Base-by-base conservation (phyloP, 64 coral and sea anemone genomes). In the Pocillopora verrucosa region DNA sequence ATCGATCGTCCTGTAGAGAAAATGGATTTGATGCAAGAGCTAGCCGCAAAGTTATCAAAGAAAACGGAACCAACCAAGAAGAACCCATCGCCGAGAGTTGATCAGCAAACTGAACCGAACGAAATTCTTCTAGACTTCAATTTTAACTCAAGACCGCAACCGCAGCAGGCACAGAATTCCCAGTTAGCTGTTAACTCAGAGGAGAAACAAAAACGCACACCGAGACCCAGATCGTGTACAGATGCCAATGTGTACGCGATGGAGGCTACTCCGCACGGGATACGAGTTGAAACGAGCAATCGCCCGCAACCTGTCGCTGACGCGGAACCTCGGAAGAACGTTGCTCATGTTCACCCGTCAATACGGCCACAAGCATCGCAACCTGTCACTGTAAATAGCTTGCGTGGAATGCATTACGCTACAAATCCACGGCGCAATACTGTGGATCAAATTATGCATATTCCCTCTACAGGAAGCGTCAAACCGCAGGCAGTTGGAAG, bases 321-420 rank as follows among this genome's bases (percentile, higher is more conserved):
- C 19, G 65, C 20, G 22, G 64, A 70, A 85, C 82, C 82, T 0
- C 82, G 64, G 16, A 85, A 45, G 45, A 85, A 57, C 36, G 65
- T 83, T 17, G 80, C 80, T 38, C 80, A 83, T 60, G 80, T 85
- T 15, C 82, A 72, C 15, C 82, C 82, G 56, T 85, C 65, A 72
- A 65, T 85, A 5, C 61, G 82, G 65, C 45, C 82, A 72, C 82
- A 85, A 65, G 82, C 62, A 26, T 56, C 82, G 4, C 90, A 87
- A 58, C 84, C 76, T 72, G 36, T 92, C 14, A 92, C 90, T 20
- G 90, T 92, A 15, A 92, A 92, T 56, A 87, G 78, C 15, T 72
- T 87, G 30, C 90, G 84, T 60, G 90, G 90, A 51, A 73, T 92
- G 56, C 84, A 87, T 36, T 78, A 76, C 19, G 82, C 82, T 22